Base-by-base conservation (phyloP, 2,888 invertebrate genomes). In the Caradrina clavipalpis region DNA sequence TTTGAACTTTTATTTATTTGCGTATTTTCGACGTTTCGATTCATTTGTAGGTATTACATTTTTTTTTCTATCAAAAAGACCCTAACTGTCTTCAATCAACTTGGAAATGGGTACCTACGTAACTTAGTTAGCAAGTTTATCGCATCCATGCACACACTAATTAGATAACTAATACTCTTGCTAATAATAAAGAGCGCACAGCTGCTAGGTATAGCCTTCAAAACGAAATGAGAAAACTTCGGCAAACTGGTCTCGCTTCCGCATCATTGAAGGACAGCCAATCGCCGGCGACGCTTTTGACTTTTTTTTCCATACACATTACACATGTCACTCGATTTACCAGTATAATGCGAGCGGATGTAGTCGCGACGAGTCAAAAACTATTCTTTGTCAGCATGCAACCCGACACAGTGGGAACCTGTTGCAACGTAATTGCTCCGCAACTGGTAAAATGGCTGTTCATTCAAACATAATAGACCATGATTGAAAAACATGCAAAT, bases 211-310 rank as follows among this genome's bases (percentile, higher is more conserved):
- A 45, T 45, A 54, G 51, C 63, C 57, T 71, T 71, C 45, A 53
- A 57, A 47, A 45, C 10, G 42, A 73, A 81, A 80, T 68, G 73
- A 68, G 73, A 77, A 78, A 73, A 72, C 56, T 69, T 74, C 13
- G 31, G 45, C 54, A 51, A 61, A 79, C 86, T 68, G 82, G 84
- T 85, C 61, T n/a, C 8, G 65, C 83, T 87, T 87, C 83, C 79
- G 76, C 66, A 51, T 76, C 72, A 78, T 79, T 83, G 69, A 78
- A 82, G 71, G 69, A 22, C 67, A 49, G 35, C 67, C 69, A 72
- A 76, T 82, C 78, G 69, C 64, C 47, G 49, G 26, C 49, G n/a
- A 51, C 59, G 58, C 57, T 47, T 63, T 65, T 64, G 49, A 51
- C 76, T 78, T 62, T 61, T 63, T 75, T 63, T 45, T 55, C 31